phyloP scores from a whole-genome alignment of 2,888 invertebrate genomes.

The Xestoiulus laeticollis region DNA sequence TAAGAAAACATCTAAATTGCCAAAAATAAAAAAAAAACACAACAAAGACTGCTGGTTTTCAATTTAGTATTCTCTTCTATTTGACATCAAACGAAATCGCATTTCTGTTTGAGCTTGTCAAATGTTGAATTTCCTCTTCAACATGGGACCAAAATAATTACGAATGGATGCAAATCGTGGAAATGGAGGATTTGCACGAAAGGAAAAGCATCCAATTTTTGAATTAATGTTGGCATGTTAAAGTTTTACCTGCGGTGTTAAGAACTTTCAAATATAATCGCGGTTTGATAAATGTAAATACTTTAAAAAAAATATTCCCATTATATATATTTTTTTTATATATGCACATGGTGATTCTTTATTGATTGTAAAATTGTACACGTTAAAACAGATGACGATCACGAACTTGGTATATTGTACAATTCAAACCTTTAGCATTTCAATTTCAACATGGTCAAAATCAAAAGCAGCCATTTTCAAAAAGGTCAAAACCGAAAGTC shows the following conservation, averaged over 20 bases:
- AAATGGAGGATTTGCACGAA: background rate
- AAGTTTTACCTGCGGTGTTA: background rate
- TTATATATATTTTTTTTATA: too few relatives aligned
- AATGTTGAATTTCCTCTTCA: background rate
- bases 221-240: background rate
- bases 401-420: too few relatives aligned
- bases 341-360: too few relatives aligned
- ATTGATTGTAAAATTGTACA: too few relatives aligned
- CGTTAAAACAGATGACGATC: too few relatives aligned
- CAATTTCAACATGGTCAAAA: too few relatives aligned
- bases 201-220: background rate
- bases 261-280: too few relatives aligned
- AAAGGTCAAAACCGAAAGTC: too few relatives aligned
- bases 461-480: too few relatives aligned
- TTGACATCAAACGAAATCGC: conserved; percentile 8
- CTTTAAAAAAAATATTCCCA: too few relatives aligned
- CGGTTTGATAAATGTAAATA: too few relatives aligned
- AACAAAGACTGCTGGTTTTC: background rate
- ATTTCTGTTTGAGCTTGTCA: background rate
- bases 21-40: background rate
- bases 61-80: background rate
- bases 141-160: background rate
- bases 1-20: conserved; percentile 4
- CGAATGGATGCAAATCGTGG: background rate
- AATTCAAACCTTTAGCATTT: too few relatives aligned